Percentiles rank a stretch among this genome's conserved stretches.
Evolutionary conservation across 2,797 vertebrate genomes (phyloP).

Genomic region (Gymnothorax javanicus): DNA sequence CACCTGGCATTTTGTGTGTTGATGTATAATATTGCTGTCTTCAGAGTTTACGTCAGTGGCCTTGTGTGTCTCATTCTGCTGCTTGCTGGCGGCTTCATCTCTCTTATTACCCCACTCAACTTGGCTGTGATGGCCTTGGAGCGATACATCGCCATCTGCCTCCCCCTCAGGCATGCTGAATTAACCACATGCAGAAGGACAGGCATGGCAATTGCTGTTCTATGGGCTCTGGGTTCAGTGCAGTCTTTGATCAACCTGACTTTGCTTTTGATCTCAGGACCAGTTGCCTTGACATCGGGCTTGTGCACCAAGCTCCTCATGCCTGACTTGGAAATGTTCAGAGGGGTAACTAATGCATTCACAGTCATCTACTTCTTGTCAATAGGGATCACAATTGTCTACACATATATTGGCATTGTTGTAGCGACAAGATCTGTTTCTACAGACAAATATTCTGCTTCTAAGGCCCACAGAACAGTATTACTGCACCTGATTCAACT

Average conservation of each 20-base stretch:
- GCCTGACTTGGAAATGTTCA: background rate
- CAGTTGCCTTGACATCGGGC: too few relatives aligned
- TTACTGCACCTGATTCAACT: conserved; percentile 18
- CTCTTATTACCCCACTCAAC: background rate
- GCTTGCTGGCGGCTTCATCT: background rate
- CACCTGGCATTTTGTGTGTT: background rate
- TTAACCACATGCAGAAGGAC: background rate
- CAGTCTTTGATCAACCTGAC: background rate
- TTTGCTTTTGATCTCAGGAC: background rate
- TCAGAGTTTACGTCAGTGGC: background rate
- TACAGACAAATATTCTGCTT: background rate
- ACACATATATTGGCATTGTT: conserved; percentile 15
- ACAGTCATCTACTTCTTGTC: background rate
- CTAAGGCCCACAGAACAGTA: conserved; percentile 16
- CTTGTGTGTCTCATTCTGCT: background rate
- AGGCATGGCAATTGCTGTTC: background rate
- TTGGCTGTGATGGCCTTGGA: conserved; percentile 22
- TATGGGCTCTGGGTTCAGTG: background rate
- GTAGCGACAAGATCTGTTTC: background rate
- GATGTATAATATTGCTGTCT: background rate
- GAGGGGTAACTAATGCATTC: background rate
- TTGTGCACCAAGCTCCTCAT: background rate
- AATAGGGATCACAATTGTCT: background rate
- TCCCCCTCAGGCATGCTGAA: conserved; percentile 14
- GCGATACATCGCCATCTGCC: conserved; percentile 19